Conservation (phyloP, 1,140 invertebrate species). For the Conus betulinus region DNA sequence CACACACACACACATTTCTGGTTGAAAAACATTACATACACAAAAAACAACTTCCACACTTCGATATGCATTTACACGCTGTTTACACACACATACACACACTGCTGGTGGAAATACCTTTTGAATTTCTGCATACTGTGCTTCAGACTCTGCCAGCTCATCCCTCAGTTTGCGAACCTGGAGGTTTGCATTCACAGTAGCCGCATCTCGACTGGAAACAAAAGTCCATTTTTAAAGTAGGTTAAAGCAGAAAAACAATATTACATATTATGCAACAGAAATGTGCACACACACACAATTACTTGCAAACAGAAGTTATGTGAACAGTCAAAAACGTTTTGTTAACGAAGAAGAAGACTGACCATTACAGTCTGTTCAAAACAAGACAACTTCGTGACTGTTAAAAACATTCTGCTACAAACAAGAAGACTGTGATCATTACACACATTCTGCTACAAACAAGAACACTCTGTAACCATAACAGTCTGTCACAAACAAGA, state of each 20-base stretch:
- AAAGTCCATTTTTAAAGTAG: background rate
- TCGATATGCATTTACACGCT: no score
- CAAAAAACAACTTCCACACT: background rate
- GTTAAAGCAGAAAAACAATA: background rate
- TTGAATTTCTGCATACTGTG: slow-evolving; percentile 55
- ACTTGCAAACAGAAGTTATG: no score
- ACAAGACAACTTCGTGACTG: no score
- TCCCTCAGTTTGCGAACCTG: slow-evolving; percentile 63
- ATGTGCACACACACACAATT: background rate
- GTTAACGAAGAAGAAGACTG: no score
- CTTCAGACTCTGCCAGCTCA: slow-evolving; percentile 56
- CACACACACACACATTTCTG: no score
- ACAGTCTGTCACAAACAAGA: no score
- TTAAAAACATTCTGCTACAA: no score
- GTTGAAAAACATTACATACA: background rate
- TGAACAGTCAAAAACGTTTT: no score
- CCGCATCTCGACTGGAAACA: slow-evolving; percentile 63
- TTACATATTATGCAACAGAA: background rate
- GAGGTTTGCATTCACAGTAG: slow-evolving; percentile 67
- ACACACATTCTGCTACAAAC: no score
- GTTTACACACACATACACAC: slow-evolving; percentile 1
- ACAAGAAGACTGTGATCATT: no score
- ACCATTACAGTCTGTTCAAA: no score
- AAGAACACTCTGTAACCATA: no score
- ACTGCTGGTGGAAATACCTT: slow-evolving; percentile 54